Conservation (phyloP, 2,888 invertebrate species). For the Eristalis arbustorum region DNA sequence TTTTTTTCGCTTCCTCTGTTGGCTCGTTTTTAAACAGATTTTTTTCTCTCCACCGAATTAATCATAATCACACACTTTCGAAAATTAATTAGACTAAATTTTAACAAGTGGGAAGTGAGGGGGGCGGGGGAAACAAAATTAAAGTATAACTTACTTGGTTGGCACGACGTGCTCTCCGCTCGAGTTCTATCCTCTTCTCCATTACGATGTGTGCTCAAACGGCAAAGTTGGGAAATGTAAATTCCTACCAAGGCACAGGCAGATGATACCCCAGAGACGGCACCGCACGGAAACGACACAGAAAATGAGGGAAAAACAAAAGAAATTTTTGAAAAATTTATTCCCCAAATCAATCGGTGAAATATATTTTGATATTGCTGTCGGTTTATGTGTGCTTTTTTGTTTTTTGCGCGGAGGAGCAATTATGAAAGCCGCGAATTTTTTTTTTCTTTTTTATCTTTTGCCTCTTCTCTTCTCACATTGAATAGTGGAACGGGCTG, state of each 20-base stretch:
- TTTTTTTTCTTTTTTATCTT: constrained; percentile 48
- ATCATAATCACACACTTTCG: constrained; percentile 2
- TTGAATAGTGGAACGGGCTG: constrained; percentile 54
- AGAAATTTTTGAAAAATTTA: constrained; percentile 24
- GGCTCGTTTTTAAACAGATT: neutral
- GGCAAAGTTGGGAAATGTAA: constrained; percentile 56
- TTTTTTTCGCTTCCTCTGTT: neutral
- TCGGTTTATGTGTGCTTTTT: constrained; percentile 45
- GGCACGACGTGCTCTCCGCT: constrained; percentile 94
- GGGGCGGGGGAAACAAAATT: neutral
- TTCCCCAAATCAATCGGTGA: constrained; percentile 33
- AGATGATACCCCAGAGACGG: constrained; percentile 41
- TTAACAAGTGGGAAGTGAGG: neutral
- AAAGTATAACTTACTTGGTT: constrained; percentile 87
- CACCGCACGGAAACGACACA: constrained; percentile 39
- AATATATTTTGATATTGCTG: constrained; percentile 44
- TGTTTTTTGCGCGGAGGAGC: constrained; percentile 54
- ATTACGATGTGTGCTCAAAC: constrained; percentile 80
- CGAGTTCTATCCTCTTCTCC: constrained; percentile 97
- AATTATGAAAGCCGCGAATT: constrained; percentile 70
- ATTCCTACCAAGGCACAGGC: constrained; percentile 29
- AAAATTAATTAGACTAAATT: neutral
- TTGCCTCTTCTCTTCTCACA: constrained; percentile 31
- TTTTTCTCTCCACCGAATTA: neutral
- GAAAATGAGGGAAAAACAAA: constrained; percentile 26